Base-by-base conservation (phyloP, 2,888 invertebrate genomes). In the Acrobasis consociella region DNA sequence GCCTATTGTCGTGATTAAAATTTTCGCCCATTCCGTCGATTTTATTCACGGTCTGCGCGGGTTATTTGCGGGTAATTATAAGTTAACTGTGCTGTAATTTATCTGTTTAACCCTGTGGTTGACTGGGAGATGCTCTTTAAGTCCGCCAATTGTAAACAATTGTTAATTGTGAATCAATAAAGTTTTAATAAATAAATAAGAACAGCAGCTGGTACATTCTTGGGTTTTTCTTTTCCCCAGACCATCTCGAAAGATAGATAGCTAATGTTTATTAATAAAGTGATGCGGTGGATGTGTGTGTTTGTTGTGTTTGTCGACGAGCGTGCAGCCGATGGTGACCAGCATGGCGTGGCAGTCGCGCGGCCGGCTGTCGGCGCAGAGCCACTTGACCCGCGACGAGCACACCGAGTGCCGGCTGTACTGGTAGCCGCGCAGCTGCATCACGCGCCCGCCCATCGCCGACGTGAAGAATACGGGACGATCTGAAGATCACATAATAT, bases 371-470 rank as follows among this genome's bases (percentile, higher is more conserved):
- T 90, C 89, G 0, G 86, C 82, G 62, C 91, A 91, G 2, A 91
- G 69, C 91, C 91, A 91, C 67, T 87, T 85, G 1, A 91, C 91
- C 59, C 87, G 76, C 13, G 90, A 88, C 1, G 90, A 89, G 73
- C 91, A 91, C 42, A 91, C 91, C 0, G 91, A 91, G 65, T 90
- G 91, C 0, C 90, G 72, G 0, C 90, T 87, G 70, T 91, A 90
- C 78, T 86, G 82, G 73, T 89, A 89, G 0, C 91, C 91, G 0
- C 83, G 80, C 8, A 90, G 79, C 70, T 84, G 85, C 91, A 91
- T 91, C 37, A 88, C 80, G 38, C 85, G 81, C 0, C 86, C 90
- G 0, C 89, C 90, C 58, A 86, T 88, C 55, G 83, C 84, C 0
- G 89, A 85, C 1, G 86, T 88, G 79, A 82, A 87, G 77, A 91